Evolutionary conservation across 2,797 vertebrate species (phyloP).

Genomic region (Karalla daura): DNA sequence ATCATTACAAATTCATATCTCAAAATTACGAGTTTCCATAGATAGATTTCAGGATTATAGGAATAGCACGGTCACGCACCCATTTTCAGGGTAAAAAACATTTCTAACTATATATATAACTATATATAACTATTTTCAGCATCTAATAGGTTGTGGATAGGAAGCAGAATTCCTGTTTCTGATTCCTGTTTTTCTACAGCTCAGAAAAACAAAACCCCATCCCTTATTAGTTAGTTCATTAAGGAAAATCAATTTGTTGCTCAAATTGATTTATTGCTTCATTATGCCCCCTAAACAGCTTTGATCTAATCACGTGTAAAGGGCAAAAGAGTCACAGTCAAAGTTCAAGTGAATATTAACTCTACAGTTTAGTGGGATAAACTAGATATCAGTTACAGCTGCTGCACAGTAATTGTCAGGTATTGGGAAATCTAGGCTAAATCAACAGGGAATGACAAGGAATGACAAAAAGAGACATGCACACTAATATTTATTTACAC

Average conservation of each 20-base stretch:
- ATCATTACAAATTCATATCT: too few relatives aligned
- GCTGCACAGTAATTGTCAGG: too few relatives aligned
- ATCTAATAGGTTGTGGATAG: neutral
- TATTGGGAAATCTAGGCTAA: too few relatives aligned
- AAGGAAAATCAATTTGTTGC: constrained; percentile 22
- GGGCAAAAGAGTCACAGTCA: constrained; percentile 3
- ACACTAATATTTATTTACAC: neutral
- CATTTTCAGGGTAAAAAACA: too few relatives aligned
- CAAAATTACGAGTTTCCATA: too few relatives aligned
- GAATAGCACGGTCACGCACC: too few relatives aligned
- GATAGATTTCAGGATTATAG: too few relatives aligned
- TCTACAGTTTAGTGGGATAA: neutral
- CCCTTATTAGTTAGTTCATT: constrained; percentile 2
- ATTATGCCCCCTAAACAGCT: neutral
- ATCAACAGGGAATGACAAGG: too few relatives aligned
- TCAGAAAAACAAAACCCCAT: neutral
- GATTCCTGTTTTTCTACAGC: neutral
- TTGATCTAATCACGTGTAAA: constrained; percentile 18
- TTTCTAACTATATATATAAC: too few relatives aligned
- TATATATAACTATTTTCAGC: too few relatives aligned
- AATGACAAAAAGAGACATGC: neutral
- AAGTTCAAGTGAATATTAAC: neutral
- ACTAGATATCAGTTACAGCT: too few relatives aligned
- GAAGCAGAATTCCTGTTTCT: too few relatives aligned
- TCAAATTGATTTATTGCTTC: neutral